Percentiles rank a stretch among this genome's conserved stretches.
These are phyloP conservation scores for Temnothorax nylanderi DNA, from an alignment of 1,140 invertebrate species.

Conservation along the genomic window DNA sequence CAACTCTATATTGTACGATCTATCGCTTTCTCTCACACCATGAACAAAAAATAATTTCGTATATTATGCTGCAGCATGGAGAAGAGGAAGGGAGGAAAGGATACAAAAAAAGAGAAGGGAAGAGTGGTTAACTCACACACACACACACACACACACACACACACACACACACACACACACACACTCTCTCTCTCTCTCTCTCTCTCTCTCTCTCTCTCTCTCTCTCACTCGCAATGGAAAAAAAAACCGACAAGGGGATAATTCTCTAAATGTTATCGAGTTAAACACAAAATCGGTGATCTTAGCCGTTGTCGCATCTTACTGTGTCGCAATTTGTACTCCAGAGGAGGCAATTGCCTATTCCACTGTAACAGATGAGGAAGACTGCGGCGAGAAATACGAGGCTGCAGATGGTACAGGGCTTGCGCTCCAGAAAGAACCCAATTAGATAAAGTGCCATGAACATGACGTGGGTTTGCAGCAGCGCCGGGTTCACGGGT, in stretches of 20 bases:
- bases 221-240: neutral
- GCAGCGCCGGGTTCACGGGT: conserved; percentile 96
- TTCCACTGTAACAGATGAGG: conserved; percentile 97
- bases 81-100: no score
- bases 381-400: conserved; percentile 97
- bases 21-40: no score
- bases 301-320: conserved; percentile 89
- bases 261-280: conserved; percentile 31
- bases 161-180: no score
- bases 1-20: neutral
- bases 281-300: neutral
- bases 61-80: no score
- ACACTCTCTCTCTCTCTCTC: no score
- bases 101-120: neutral
- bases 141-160: no score
- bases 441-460: conserved; percentile 97
- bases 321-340: conserved; percentile 91
- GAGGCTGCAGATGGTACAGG: conserved; percentile 97
- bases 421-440: conserved; percentile 97
- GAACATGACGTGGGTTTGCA: conserved; percentile 98
- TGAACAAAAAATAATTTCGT: no score
- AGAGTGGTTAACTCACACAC: no score
- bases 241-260: neutral
- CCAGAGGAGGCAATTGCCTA: conserved; percentile 98
- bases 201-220: no score